Percentiles rank a stretch among this genome's conserved stretches.
Evolutionary conservation across 2,113 vertebrate genomes (phyloP).

Genomic region (Isurus oxyrinchus): DNA sequence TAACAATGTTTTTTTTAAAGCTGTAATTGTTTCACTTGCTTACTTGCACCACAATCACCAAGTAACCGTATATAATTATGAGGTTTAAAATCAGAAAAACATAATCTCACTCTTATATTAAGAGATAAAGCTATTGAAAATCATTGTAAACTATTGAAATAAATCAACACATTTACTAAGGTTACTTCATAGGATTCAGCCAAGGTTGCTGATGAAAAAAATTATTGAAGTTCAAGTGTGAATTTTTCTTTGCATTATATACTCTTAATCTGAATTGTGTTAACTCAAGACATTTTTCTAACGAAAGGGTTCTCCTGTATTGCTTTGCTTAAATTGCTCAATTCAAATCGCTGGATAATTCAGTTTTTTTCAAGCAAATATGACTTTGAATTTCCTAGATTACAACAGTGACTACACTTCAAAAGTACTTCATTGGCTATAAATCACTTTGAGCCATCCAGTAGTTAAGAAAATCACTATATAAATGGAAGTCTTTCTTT

Average conservation of each 20-base stretch:
- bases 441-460: background rate
- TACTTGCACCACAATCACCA: background rate
- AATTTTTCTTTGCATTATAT: background rate
- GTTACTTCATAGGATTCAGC: background rate
- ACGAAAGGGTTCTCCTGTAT: background rate
- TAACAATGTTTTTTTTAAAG: background rate
- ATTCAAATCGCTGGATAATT: background rate
- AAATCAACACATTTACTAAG: background rate
- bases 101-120: background rate
- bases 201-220: background rate
- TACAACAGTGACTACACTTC: background rate
- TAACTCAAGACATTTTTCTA: background rate
- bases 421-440: background rate
- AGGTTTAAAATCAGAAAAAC: background rate
- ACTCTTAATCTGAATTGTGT: background rate
- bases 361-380: background rate
- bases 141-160: no score
- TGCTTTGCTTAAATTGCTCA: background rate
- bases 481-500: background rate
- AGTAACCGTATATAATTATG: background rate
- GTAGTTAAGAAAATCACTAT: background rate
- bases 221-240: background rate
- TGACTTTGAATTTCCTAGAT: background rate
- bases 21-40: background rate
- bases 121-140: background rate